Base-by-base conservation (phyloP, 2,797 vertebrate genomes). In the Phaenicophaeus curvirostris region DNA sequence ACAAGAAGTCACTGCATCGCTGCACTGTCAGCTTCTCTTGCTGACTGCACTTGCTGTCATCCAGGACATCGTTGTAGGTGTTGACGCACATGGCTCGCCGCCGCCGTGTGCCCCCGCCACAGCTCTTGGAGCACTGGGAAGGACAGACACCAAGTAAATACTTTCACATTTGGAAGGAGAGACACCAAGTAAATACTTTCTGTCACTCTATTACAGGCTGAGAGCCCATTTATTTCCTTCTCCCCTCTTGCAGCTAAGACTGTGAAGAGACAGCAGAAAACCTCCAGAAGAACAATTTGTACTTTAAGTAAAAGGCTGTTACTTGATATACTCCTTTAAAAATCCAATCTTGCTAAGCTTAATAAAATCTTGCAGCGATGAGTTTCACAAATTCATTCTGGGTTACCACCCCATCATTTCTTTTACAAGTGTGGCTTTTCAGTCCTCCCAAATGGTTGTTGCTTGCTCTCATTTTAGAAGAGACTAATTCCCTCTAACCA, bases 91-190 rank as follows among this genome's bases (percentile, higher is more conserved):
- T 97, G 17, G 99, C 99, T 74, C 98, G 98, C 80, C 99, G 98
- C 46, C 98, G 98, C 66, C 98, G 98, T 7, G 97, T 98, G 67
- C 99, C 99, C 12, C 98, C 98, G 2, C 98, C 99, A 2, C 99
- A 99, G 97, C 98, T 99, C 95, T 99, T 99, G 51, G 99, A 99
- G 97, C 99, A 99, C 99, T 99, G 96, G 0, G 33, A 57, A 54
- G 35, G 90, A 55, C 46, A 95, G 44, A 89, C 27, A 17, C 6
- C 1, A 15, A 42, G 13, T 13, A 67, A 71, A 35, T 6, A 24
- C 13, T 14, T 68, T 39, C 39, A 39, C 99, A 99, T 99, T 99
- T 96, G 0, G 33, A 57, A 54, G 35, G 90, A 55, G 50, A 95
- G 44, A 89, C 27, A 17, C 6, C 1, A 13, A 42, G 13, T 13